A percentile compares a stretch with the other conserved stretches of the same genome.
Evolutionary conservation across 2,888 invertebrate species (phyloP).

Genomic region (Pristionchus exspectatus): DNA sequence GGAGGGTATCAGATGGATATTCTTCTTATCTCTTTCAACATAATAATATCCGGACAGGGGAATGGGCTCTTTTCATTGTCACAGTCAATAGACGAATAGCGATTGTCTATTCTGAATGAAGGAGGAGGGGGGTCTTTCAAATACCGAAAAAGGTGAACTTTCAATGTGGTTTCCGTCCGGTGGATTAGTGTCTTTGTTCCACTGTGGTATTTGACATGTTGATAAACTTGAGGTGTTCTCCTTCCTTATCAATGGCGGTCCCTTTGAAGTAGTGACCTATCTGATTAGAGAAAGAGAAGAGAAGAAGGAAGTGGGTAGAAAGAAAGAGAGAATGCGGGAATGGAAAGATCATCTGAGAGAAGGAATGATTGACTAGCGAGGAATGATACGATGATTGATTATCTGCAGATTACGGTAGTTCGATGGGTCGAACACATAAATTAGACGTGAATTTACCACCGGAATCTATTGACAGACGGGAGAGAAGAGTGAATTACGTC

Average conservation of each 20-base stretch:
- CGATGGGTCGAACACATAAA: slow-evolving; percentile 15
- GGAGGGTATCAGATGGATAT: neutral
- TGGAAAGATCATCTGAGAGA: slow-evolving; percentile 12
- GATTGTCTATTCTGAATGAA: neutral
- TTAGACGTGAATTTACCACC: neutral
- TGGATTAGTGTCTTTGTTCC: slow-evolving; percentile 31
- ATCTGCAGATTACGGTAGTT: neutral
- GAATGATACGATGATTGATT: slow-evolving; percentile 35
- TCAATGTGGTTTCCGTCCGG: neutral
- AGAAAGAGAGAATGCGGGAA: slow-evolving; percentile 1
- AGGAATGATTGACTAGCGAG: neutral
- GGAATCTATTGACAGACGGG: neutral
- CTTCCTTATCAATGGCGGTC: slow-evolving; percentile 25
- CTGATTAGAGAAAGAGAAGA: neutral
- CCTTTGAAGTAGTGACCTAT: slow-evolving; percentile 21
- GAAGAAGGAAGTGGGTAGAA: neutral
- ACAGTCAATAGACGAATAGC: no score
- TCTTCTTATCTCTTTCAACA: neutral
- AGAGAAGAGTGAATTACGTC: slow-evolving; percentile 10
- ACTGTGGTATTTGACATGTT: slow-evolving; percentile 47
- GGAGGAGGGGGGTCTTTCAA: neutral
- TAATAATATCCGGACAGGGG: neutral
- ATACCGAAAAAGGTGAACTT: neutral
- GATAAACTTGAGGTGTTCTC: slow-evolving; percentile 48
- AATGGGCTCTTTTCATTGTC: neutral